A percentile compares a stretch with the other conserved stretches of the same genome.
Conservation (phyloP, 2,888 invertebrate species). For the Dromius quadrimaculatus region DNA sequence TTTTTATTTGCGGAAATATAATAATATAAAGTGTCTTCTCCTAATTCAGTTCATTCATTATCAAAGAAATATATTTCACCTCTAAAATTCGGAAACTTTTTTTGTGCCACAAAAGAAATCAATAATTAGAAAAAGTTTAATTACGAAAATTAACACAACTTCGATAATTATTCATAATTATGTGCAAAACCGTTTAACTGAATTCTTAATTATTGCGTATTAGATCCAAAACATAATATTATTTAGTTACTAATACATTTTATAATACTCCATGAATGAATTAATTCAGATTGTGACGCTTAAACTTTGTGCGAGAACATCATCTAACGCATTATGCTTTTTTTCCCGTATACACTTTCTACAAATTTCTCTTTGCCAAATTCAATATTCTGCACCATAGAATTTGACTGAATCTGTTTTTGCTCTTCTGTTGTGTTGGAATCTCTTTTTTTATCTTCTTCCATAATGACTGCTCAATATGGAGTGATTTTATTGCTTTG, state of each 20-base stretch:
- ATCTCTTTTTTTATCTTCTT: too few relatives aligned
- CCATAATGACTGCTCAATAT: too few relatives aligned
- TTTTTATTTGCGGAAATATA: conserved; percentile 7
- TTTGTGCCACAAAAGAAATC: background rate
- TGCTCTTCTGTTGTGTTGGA: too few relatives aligned
- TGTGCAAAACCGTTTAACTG: background rate
- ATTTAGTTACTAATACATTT: conserved; percentile 1
- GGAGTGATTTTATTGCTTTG: too few relatives aligned
- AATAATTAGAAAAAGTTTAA: conserved; percentile 2
- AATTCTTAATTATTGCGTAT: background rate
- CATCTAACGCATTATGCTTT: too few relatives aligned
- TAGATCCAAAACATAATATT: background rate
- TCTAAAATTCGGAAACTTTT: conserved; percentile 5
- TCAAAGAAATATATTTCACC: conserved; percentile 2
- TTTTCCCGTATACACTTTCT: too few relatives aligned
- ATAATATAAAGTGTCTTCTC: background rate
- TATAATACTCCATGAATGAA: conserved; percentile 6
- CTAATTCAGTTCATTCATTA: background rate
- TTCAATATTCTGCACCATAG: too few relatives aligned
- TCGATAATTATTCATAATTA: conserved; percentile 2
- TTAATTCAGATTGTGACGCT: too few relatives aligned
- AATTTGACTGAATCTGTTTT: too few relatives aligned
- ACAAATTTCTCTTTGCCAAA: too few relatives aligned
- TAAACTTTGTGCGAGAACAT: too few relatives aligned
- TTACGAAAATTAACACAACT: background rate